Conservation (phyloP, 2,888 invertebrate genomes). For the Oscheius myriophilus region DNA sequence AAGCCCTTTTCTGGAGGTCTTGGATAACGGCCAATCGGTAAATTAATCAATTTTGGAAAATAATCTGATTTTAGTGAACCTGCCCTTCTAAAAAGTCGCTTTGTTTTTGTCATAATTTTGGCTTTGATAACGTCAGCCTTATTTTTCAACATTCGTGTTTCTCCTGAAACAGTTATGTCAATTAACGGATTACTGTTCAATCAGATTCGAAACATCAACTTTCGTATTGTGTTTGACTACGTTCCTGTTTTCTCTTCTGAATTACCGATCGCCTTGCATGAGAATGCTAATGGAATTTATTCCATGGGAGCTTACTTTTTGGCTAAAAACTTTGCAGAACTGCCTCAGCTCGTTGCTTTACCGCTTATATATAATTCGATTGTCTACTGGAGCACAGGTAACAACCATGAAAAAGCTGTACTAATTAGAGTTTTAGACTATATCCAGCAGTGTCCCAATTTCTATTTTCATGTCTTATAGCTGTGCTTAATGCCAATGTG, state of each 20-base stretch:
- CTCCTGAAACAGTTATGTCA: conserved; percentile 79
- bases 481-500: conserved; percentile 55
- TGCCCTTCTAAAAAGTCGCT: conserved; percentile 85
- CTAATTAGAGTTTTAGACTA: conserved; percentile 58
- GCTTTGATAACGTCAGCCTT: conserved; percentile 79
- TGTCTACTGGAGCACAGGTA: conserved; percentile 87
- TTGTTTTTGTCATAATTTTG: conserved; percentile 85
- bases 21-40: conserved; percentile 76
- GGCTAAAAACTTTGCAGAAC: conserved; percentile 82
- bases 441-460: conserved; percentile 73
- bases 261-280: conserved; percentile 86
- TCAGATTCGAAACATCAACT: conserved; percentile 90
- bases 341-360: conserved; percentile 85
- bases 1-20: conserved; percentile 75
- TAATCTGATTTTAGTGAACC: conserved; percentile 71
- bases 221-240: conserved; percentile 75
- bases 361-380: conserved; percentile 85
- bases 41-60: too few species aligned
- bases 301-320: conserved; percentile 89
- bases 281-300: conserved; percentile 90
- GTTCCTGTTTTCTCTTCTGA: conserved; percentile 81
- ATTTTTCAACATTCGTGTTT: conserved; percentile 78
- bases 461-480: conserved; percentile 75
- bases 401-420: not conserved
- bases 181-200: conserved; percentile 91